A percentile compares a stretch with the other conserved stretches of the same genome.
phyloP scores from a whole-genome alignment of 2,113 vertebrate genomes.

The Nothoprocta pentlandii region DNA sequence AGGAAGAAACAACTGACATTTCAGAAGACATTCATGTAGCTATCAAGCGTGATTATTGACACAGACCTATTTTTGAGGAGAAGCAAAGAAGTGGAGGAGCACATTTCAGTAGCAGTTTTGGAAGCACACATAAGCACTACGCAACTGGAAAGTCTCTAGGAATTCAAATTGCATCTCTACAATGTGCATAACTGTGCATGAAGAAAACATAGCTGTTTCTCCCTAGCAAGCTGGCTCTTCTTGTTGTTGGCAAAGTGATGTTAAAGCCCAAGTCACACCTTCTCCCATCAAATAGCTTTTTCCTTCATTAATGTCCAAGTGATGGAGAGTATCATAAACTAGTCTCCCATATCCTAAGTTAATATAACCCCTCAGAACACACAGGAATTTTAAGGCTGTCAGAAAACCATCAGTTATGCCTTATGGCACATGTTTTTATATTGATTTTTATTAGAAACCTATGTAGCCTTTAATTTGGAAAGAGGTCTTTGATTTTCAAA shows the following conservation, averaged over 20 bases:
- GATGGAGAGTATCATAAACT: background rate
- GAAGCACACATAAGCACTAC: background rate
- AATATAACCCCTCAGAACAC: background rate
- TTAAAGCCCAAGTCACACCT: background rate
- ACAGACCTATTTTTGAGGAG: background rate
- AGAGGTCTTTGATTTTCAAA: slow-evolving; percentile 46
- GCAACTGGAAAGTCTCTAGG: background rate
- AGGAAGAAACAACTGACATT: background rate
- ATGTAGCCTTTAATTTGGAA: background rate
- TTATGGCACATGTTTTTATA: background rate
- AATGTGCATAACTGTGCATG: background rate
- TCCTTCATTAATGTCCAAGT: background rate
- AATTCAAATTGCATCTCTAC: background rate
- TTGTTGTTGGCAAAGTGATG: background rate
- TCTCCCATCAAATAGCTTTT: background rate
- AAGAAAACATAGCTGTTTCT: background rate
- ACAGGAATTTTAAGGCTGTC: background rate
- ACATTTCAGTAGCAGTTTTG: background rate
- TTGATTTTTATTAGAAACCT: slow-evolving; percentile 2
- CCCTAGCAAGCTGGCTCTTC: background rate
- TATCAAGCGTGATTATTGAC: accelerated
- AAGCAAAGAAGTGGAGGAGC: background rate
- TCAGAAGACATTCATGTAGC: background rate
- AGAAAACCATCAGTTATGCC: background rate
- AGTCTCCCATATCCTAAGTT: background rate